phyloP scores from a whole-genome alignment of 2,113 vertebrate species.

The Clarias macrocephalus region DNA sequence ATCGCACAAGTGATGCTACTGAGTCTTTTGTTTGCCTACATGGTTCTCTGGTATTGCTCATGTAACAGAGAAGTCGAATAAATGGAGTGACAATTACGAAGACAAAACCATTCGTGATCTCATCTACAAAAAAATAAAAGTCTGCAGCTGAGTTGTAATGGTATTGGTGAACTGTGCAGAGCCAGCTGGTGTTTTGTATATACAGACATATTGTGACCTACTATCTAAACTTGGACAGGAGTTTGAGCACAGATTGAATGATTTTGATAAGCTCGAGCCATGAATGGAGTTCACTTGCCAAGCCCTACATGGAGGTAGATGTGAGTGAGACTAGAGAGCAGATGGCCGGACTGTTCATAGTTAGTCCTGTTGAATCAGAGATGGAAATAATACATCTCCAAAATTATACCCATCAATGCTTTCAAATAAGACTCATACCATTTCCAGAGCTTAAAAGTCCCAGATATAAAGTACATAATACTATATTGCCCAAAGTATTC shows the following conservation, averaged over 20 bases:
- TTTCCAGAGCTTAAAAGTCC: constrained; percentile 3
- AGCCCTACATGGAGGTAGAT: constrained; percentile 9
- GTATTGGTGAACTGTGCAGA: constrained; percentile 28
- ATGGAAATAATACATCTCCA: background rate
- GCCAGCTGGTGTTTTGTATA: constrained; percentile 26
- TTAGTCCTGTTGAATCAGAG: constrained; percentile 19
- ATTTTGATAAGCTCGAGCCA: constrained; percentile 27
- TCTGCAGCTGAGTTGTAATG: background rate
- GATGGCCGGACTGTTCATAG: constrained; percentile 32
- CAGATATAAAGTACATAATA: constrained; percentile 7
- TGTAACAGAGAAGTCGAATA: constrained; percentile 31
- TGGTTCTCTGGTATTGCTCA: background rate
- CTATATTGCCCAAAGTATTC: too few species aligned
- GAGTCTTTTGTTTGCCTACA: background rate
- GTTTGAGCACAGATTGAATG: constrained; percentile 18
- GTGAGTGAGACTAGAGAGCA: constrained; percentile 28
- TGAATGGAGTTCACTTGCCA: constrained; percentile 39
- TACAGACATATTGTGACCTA: constrained; percentile 24
- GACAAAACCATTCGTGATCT: constrained; percentile 8
- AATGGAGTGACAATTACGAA: constrained; percentile 24
- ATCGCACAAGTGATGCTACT: background rate
- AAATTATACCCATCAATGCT: constrained; percentile 39
- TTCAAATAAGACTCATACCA: background rate
- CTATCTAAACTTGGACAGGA: constrained; percentile 23
- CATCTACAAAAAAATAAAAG: background rate